Percentiles rank a stretch among this genome's conserved stretches.
These are phyloP conservation scores for Drosophila meridiana DNA, from an alignment of 2,888 invertebrate genomes.

Conservation along the genomic window DNA sequence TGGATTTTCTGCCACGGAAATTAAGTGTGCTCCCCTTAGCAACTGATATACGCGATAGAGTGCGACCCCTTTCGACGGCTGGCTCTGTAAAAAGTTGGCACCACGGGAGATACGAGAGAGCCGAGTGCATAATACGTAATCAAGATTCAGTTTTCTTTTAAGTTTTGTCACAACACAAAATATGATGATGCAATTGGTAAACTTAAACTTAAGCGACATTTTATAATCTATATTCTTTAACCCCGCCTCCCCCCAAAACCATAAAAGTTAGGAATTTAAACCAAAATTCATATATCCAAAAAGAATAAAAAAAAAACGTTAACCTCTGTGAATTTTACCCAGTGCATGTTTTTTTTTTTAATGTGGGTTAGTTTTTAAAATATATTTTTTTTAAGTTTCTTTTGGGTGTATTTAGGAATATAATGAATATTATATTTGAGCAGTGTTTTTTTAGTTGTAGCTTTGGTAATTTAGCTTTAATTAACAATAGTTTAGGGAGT, in stretches of 20 bases:
- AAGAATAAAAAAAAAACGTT: background rate
- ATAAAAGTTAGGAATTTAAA: conserved; percentile 5
- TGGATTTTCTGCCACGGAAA: conserved; percentile 96
- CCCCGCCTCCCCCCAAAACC: conserved; percentile 16
- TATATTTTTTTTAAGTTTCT: conserved; percentile 6
- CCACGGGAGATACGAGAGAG: conserved; percentile 46
- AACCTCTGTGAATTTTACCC: conserved; percentile 23
- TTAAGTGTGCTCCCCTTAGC: conserved; percentile 92
- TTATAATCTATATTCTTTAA: background rate
- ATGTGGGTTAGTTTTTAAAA: conserved; percentile 34
- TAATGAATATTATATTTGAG: conserved; percentile 17
- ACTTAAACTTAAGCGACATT: conserved; percentile 39
- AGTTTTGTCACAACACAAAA: conserved; percentile 37
- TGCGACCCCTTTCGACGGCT: conserved; percentile 87
- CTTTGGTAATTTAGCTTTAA: conserved; percentile 37
- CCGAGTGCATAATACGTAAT: conserved; percentile 55
- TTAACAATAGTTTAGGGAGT: conserved; percentile 4
- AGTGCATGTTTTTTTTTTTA: conserved; percentile 39
- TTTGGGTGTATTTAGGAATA: conserved; percentile 40
- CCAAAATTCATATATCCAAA: background rate
- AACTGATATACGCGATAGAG: conserved; percentile 90
- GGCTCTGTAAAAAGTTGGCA: conserved; percentile 84
- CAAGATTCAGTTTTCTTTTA: conserved; percentile 42
- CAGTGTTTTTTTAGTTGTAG: conserved; percentile 27
- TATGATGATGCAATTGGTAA: conserved; percentile 32